phyloP scores from a whole-genome alignment of 2,797 vertebrate genomes.

The Lithobates pipiens region DNA sequence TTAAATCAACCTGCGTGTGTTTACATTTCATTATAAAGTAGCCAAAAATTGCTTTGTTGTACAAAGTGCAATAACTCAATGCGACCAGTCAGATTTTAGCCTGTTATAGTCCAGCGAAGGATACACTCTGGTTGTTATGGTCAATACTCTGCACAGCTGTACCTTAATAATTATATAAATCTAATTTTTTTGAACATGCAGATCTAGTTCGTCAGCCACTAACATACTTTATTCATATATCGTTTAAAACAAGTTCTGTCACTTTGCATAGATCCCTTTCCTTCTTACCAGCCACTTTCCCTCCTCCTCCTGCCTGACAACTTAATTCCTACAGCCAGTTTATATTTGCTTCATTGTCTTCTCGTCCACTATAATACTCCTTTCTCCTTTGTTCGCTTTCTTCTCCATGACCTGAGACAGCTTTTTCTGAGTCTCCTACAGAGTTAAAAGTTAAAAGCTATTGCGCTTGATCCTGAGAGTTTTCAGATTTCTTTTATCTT shows the following conservation, averaged over 20 bases:
- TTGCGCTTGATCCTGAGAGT: conserved; percentile 76
- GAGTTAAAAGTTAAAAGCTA: conserved; percentile 77
- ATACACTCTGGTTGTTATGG: too few species aligned
- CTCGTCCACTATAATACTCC: not conserved
- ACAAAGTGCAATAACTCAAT: too few species aligned
- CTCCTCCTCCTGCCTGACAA: conserved; percentile 6
- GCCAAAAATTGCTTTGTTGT: too few species aligned
- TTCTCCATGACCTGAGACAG: conserved; percentile 38
- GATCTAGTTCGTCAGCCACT: not conserved
- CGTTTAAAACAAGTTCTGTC: not conserved
- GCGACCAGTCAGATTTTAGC: too few species aligned
- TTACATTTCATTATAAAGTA: too few species aligned
- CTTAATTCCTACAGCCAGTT: conserved; percentile 18
- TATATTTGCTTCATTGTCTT: conserved; percentile 22
- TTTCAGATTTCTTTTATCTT: conserved; percentile 77
- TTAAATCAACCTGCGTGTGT: too few species aligned
- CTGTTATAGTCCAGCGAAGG: too few species aligned
- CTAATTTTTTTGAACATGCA: not conserved
- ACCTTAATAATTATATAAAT: not conserved
- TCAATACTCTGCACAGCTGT: too few species aligned
- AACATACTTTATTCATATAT: not conserved
- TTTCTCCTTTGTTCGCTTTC: conserved; percentile 36
- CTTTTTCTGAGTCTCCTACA: conserved; percentile 68
- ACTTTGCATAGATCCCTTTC: not conserved
- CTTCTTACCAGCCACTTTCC: not conserved